phyloP scores from a whole-genome alignment of 53 echinoderm and acorn worm genomes.

The Luidia sarsii region DNA sequence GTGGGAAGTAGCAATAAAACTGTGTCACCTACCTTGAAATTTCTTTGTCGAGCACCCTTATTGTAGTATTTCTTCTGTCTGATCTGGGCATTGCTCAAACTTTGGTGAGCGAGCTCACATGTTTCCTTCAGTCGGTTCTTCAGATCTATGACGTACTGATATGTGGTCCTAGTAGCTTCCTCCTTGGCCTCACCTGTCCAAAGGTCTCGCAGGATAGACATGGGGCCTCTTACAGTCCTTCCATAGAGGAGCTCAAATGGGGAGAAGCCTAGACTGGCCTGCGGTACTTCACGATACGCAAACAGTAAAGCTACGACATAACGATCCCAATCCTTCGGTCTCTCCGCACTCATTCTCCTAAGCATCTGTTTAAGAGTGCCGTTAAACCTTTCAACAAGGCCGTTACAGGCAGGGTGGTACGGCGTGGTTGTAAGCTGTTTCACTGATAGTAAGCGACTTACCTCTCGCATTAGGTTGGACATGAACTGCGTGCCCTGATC shows the following conservation, averaged over 20 bases:
- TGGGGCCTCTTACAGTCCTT: conserved; percentile 58
- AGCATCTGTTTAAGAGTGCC: conserved; percentile 55
- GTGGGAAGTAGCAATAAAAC: conserved; percentile 42
- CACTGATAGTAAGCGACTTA: conserved; percentile 49
- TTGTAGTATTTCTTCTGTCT: conserved; percentile 43
- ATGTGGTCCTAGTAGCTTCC: conserved; percentile 31
- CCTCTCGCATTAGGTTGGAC: conserved; percentile 57
- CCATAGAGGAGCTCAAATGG: conserved; percentile 64
- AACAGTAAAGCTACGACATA: conserved; percentile 52
- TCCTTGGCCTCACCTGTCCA: conserved; percentile 35
- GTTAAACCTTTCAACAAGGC: conserved; percentile 62
- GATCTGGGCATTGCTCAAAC: conserved; percentile 17
- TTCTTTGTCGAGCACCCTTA: conserved; percentile 14
- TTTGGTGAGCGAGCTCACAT: conserved; percentile 33
- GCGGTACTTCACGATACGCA: conserved; percentile 55
- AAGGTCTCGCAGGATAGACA: conserved; percentile 49
- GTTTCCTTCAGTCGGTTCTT: conserved; percentile 49
- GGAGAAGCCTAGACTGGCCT: conserved; percentile 56
- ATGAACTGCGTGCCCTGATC: conserved; percentile 56
- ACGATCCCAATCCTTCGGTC: conserved; percentile 56
- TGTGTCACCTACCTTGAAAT: conserved; percentile 36
- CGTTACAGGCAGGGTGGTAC: conserved; percentile 56
- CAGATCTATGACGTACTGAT: conserved; percentile 62
- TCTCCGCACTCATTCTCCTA: conserved; percentile 53
- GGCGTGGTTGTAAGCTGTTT: conserved; percentile 42